phyloP scores from a whole-genome alignment of 2,797 vertebrate species.

The Lepus townsendii region DNA sequence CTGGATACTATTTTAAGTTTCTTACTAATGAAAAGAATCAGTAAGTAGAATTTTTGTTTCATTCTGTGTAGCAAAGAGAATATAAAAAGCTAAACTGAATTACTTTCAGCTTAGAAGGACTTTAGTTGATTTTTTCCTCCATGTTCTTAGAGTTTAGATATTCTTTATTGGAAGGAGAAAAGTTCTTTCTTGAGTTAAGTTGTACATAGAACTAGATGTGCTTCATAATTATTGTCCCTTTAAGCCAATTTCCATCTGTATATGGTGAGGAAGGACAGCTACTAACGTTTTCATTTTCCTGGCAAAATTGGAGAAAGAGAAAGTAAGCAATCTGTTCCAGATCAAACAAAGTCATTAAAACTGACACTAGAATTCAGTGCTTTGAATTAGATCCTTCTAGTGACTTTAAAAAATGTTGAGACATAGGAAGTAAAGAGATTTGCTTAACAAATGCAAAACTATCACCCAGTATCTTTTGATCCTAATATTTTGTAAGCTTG shows the following conservation, averaged over 20 bases:
- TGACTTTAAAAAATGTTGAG: conserved; percentile 4
- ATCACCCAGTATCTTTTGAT: background rate
- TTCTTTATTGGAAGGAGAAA: background rate
- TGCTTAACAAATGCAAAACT: background rate
- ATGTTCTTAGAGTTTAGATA: background rate
- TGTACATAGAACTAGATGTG: conserved; percentile 26
- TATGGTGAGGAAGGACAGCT: conserved; percentile 40
- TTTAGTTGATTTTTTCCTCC: conserved; percentile 49
- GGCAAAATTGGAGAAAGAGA: conserved; percentile 26
- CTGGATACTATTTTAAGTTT: conserved; percentile 52
- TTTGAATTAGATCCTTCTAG: conserved; percentile 13
- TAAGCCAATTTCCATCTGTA: conserved; percentile 12
- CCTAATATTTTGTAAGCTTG: conserved; percentile 19
- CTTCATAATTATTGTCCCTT: conserved; percentile 49
- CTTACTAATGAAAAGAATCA: conserved; percentile 49
- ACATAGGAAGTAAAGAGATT: background rate
- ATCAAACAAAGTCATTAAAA: background rate
- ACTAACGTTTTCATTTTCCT: conserved; percentile 37
- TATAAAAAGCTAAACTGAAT: conserved; percentile 47
- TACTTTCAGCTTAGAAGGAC: conserved; percentile 40
- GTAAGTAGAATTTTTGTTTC: conserved; percentile 37
- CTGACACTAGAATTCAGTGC: background rate
- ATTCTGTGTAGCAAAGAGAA: conserved; percentile 57
- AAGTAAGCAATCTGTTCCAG: background rate
- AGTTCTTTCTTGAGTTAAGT: conserved; percentile 56